Percentiles rank a stretch among this genome's conserved stretches.
phyloP scores from a whole-genome alignment of 2,888 invertebrate genomes.

The Vandiemenella viatica region DNA sequence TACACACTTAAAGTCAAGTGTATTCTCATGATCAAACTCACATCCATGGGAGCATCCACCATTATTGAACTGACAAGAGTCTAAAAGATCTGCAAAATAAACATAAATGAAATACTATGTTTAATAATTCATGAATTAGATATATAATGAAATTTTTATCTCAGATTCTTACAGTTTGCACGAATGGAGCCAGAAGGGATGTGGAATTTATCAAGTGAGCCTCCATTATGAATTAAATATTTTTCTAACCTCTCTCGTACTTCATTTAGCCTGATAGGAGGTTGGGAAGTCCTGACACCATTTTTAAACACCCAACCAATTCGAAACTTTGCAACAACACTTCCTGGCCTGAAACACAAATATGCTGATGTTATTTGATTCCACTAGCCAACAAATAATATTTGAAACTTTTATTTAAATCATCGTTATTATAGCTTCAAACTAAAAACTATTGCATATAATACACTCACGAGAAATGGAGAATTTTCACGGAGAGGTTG shows the following conservation, averaged over 20 bases:
- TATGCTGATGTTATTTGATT: not conserved
- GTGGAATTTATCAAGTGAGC: constrained; percentile 32
- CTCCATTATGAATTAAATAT: constrained; percentile 34
- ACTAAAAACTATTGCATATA: constrained; percentile 1
- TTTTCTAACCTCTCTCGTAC: constrained; percentile 34
- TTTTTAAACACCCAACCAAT: constrained; percentile 46
- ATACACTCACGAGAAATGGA: constrained; percentile 41
- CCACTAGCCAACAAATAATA: too few species aligned
- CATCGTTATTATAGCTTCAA: not conserved
- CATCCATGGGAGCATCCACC: constrained; percentile 52
- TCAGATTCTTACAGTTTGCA: constrained; percentile 12
- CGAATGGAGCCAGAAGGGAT: constrained; percentile 35
- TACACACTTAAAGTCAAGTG: constrained; percentile 45
- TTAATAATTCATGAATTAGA: not conserved
- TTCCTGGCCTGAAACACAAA: constrained; percentile 38
- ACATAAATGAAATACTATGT: not conserved
- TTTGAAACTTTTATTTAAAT: too few species aligned
- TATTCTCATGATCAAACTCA: constrained; percentile 41
- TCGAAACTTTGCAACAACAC: constrained; percentile 47
- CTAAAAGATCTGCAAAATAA: constrained; percentile 33
- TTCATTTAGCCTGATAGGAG: constrained; percentile 33
- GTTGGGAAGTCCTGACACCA: constrained; percentile 30
- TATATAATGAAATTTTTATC: not conserved
- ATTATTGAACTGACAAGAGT: constrained; percentile 48
- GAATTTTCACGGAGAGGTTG: constrained; percentile 42